Base-by-base conservation (phyloP, 2,888 invertebrate species). In the Melolontha melolontha region DNA sequence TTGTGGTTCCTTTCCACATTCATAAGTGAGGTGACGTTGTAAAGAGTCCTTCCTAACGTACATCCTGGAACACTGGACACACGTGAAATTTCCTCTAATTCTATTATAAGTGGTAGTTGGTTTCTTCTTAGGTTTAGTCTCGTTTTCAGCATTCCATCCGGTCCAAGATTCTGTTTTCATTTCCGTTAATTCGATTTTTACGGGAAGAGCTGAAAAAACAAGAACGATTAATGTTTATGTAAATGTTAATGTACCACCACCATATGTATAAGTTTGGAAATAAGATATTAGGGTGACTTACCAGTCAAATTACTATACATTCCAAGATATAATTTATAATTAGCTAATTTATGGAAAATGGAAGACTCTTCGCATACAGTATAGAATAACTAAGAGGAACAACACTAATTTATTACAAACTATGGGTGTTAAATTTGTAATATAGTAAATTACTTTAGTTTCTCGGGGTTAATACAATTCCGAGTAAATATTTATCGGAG, bases 21-120 rank as follows among this genome's bases (percentile, higher is more conserved):
- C 93, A 83, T 91, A 91, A 78, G 89, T 90, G 77, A 90, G 86
- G 82, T 93, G 93, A 67, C 93, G 87, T 79, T 90, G 91, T 68
- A 93, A 83, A n/a, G 92, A 92, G 73, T 91, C 91, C 79, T 91
- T 92, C 80, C 90, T 87, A 80, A 90, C 90, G 86, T 94, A 95
- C 70, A 89, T 89, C 82, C 93, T 92, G 66, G 91, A 90, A 81
- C 94, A 95, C 74, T 87, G 87, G 71, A 86, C 86, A 83, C 92
- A 92, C 71, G 86, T 77, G 79, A 86, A 87, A 75, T 86, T 84
- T 2, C 83, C 83, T 49, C 78, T 76, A 49, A 81, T 80, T 69
- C 82, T 73, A 70, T 77, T 87, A 80, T 87, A 87, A 64, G 85
- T 71, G 5, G 77, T 72, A n/a, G 75, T 76, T 40, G 77, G 74